Conservation (phyloP, 2,888 invertebrate genomes). For the Eilema caniola region DNA sequence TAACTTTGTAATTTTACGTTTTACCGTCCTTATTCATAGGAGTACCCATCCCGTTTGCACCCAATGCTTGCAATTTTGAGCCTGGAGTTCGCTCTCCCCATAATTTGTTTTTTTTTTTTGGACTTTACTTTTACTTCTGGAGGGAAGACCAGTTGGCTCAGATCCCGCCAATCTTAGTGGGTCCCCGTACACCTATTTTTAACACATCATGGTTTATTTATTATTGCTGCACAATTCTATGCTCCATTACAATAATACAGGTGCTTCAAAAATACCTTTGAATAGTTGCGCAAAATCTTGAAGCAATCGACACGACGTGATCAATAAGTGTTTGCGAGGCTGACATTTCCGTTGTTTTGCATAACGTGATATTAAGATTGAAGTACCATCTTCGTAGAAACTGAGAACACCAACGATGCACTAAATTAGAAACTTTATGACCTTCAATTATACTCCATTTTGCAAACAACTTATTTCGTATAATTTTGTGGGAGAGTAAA, state of each 20-base stretch:
- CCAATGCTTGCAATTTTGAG: too few species aligned
- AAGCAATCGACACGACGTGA: conserved; percentile 55
- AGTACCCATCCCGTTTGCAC: too few species aligned
- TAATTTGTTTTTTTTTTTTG: too few species aligned
- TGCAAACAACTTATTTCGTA: conserved; percentile 33
- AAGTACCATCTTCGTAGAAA: conserved; percentile 57
- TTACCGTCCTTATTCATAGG: neutral
- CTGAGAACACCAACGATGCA: conserved; percentile 51
- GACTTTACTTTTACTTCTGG: too few species aligned
- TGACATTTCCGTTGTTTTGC: conserved; percentile 74
- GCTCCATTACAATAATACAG: conserved; percentile 16
- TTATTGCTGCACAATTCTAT: conserved; percentile 11
- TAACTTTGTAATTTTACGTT: neutral
- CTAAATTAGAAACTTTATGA: conserved; percentile 34
- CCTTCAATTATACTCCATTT: conserved; percentile 35
- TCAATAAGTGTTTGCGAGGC: conserved; percentile 51
- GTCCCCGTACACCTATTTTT: neutral
- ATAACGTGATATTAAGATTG: conserved; percentile 72
- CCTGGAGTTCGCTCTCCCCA: too few species aligned
- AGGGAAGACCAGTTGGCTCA: too few species aligned
- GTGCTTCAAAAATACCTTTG: conserved; percentile 31
- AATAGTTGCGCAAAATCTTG: conserved; percentile 51
- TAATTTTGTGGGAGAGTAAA: conserved; percentile 32
- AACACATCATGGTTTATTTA: conserved; percentile 16
- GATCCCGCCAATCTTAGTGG: neutral